Base-by-base conservation (phyloP, 35 echinoderm and acorn worm genomes). In the Acanthaster planci region DNA sequence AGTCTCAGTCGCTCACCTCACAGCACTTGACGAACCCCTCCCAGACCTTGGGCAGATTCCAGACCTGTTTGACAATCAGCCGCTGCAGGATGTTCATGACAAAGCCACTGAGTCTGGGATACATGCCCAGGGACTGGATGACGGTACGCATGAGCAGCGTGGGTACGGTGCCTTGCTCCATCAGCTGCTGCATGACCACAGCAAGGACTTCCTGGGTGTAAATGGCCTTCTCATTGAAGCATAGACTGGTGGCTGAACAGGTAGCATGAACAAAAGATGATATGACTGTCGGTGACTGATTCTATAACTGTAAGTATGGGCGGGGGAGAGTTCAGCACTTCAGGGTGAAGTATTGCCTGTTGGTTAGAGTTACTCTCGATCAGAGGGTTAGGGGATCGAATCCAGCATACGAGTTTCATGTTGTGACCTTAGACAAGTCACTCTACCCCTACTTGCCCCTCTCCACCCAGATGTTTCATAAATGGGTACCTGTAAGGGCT, bases 1-100 rank as follows among this genome's bases (percentile, higher is more conserved):
- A 47, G 42, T 47, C 4, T 47, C 42, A 47, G 42, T 6, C 42
- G 4, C 88, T 84, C 57, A 99, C 96, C 92, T 99, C 91, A 52
- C 96, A 99, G 37, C 96, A 99, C 60, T 99, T 99, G 77, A 99
- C 89, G 39, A 99, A 99, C 39, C 96, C 96, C 51, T 99, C 96
- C 96, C 92, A 99, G 32, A 94, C 85, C 77, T 99, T 99, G 18
- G 92, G 85, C 60, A 88, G 86, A 54, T 87, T 91, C 96, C 96
- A 99, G 6, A 99, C 92, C 37, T 94, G 91, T 51, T 99, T 99
- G 31, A 85, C 85, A 38, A 99, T 99, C 8, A 99, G 79, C 67
- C 96, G 68, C 42, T 87, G 89, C 4, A 99, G 80, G 10, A 99
- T 92, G 64, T 99, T 99, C 96, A 99, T 99, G 86, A 92, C 89